Base-by-base conservation (phyloP, 2,113 vertebrate species). In the Chlamydotis undulata region DNA sequence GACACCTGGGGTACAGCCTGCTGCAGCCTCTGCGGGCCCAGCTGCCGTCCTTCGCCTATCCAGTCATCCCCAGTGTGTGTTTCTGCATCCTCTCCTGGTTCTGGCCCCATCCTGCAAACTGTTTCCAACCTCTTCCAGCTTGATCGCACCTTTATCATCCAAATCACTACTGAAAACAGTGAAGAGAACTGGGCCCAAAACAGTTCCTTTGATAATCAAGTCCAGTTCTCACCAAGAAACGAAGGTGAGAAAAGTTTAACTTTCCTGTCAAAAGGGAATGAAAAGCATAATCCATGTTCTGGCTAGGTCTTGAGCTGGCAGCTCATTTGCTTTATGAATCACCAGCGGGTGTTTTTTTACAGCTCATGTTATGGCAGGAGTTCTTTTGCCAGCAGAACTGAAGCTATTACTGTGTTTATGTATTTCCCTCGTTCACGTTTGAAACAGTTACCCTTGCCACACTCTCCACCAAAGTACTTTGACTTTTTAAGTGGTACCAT, bases 1-100 rank as follows among this genome's bases (percentile, higher is more conserved):
- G 2, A 0, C 35, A 4, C 0, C 45, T 6, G 39, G 65, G 39
- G 4, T 10, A 14, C 29, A 59, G 43, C 68, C 57, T 6, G 4
- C 52, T 14, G 57, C 23, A 22, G 59, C 50, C 83, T 11, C 79
- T 7, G 0, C 6, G 26, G 3, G 33, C 90, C 83, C 1, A n/a
- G 33, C 76, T 47, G 71, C 37, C 69, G 3, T 3, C 74, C 79
- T 4, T 0, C 56, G 5, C 29, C 26, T 4, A 2, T 1, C n/a
- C 68, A 8, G 4, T 6, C 12, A 25, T 1, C 18, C 50, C 52
- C 35, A 2, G 1, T 7, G 15, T 8, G 18, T 19, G 2, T 12
- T 43, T 43, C 41, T 43, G 41, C 41, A 16, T 43, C 41, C 41
- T 43, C 15, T 43, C 15, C 41, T 0, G 0, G 12, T 45, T 41